Base-by-base conservation (phyloP, 2,113 vertebrate genomes). In the Condylura cristata region DNA sequence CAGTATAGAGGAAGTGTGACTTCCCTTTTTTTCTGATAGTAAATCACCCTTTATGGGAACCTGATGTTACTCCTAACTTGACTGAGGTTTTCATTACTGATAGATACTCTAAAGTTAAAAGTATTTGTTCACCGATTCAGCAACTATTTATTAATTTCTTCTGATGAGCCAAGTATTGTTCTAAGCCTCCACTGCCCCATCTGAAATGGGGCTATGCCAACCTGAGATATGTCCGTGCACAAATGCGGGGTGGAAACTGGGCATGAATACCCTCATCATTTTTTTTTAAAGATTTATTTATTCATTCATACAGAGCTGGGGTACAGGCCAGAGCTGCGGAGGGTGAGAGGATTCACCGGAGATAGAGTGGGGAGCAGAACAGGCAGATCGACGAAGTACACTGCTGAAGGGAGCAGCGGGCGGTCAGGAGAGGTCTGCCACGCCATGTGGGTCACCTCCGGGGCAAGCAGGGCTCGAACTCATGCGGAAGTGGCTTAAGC, bases 21-120 rank as follows among this genome's bases (percentile, higher is more conserved):
- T 82, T 12, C 1, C 84, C 48, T 8, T 30, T 90, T 95, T 86
- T 58, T 46, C 78, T 89, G 86, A 93, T 60, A 93, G 37, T 30
- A 92, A 97, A 82, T 84, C 92, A 97, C n/a, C 41, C 75, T 48
- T 83, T 2, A 13, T 20, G 46, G 46, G 76, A 97, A 97, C 44
- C 75, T 76, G 39, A 75, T 39, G 83, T 91, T 53, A 80, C n/a
- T 75, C 76, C 82, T 89, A 96, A 95, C 41, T 94, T 86, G 34
- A 95, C 66, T 95, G 4, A 8, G 66, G 16, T 83, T 92, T 70
- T 46, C 82, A 44, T 37, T 85, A 86, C 71, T 89, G 80, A 44
- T 30, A 74, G 3, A 24, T 28, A 84, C 51, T 66, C 11, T 56
- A 22, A 80, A 30, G 84, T 72, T 53, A 95, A 92, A 66, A 13